Evolutionary conservation across 2,888 invertebrate genomes (phyloP), one percentile per base, ranked within the genome.

Genomic region (Rotaria macrura): DNA sequence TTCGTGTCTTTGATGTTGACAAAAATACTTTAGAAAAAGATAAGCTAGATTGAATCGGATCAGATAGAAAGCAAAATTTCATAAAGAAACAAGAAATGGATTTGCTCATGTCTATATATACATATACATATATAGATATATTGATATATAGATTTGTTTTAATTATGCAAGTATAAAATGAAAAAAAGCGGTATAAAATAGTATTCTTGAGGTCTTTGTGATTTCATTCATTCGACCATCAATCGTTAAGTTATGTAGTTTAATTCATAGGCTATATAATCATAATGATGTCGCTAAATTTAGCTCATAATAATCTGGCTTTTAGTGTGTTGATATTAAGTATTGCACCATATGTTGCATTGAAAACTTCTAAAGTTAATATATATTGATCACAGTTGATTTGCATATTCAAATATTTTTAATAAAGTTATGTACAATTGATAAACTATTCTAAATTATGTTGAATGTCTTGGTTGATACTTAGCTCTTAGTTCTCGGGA

Each of bases 401-500:
- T 65, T 38, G 34, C 34, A 34, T 20, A 29, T 65, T 29, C 1
- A 34, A 65, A 65, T 12, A 17, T 34, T 29, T 2, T 34, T 29
- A 49, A 49, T 49, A 49, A 17, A 29, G 23, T 25, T 7, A 54
- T 54, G 10, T 4, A 54, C 25, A 54, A 23, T 23, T 6, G 9
- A 54, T 23, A 54, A 23, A 54, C 6, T 23, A 25, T 25, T 54
- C 23, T 7, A 54, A 25, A 34, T 34, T 65, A 79, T 79, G 79
- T 79, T 14, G 79, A 79, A 79, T 79, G 79, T 79, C 79, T 40
- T 79, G 79, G 79, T 79, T n/a, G 40, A 43, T 79, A 79, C 2
- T 40, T 25, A n/a, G 79, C 40, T 79, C 79, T 25, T 43, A 79
- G 43, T 79, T 79, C 38, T 40, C 20, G 7, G 7, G 43, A 25